Conservation (phyloP, 2,797 vertebrate species). For the Clamator glandarius region DNA sequence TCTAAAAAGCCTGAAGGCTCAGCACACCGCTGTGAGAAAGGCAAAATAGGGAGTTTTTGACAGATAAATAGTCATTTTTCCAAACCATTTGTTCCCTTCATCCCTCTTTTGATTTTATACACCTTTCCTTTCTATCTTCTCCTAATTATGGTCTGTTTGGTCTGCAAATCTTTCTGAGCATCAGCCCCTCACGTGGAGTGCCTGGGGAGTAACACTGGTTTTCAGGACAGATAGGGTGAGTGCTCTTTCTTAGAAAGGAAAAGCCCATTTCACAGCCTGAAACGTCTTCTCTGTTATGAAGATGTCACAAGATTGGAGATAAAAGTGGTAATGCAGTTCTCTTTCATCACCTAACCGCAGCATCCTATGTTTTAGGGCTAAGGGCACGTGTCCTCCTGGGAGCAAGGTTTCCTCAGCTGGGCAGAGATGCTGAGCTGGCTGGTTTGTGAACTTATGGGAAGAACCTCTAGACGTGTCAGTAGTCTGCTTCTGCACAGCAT, state of each 20-base stretch:
- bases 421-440: neutral
- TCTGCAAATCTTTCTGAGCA: neutral
- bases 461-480: neutral
- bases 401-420: neutral
- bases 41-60: neutral
- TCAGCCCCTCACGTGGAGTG: neutral
- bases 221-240: neutral
- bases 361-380: neutral
- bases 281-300: neutral
- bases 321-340: neutral
- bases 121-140: neutral
- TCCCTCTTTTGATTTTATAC: neutral
- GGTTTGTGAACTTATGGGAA: neutral
- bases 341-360: neutral
- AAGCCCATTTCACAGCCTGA: neutral
- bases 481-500: neutral
- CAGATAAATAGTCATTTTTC: neutral
- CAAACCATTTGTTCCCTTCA: neutral
- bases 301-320: accelerated
- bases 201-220: neutral
- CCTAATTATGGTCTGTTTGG: neutral
- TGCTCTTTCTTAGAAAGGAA: neutral
- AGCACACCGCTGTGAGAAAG: neutral
- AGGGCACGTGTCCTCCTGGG: neutral
- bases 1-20: neutral